These are phyloP conservation scores for Eupsilia transversa DNA, from an alignment of 2,888 invertebrate genomes.

Conservation along the genomic window DNA sequence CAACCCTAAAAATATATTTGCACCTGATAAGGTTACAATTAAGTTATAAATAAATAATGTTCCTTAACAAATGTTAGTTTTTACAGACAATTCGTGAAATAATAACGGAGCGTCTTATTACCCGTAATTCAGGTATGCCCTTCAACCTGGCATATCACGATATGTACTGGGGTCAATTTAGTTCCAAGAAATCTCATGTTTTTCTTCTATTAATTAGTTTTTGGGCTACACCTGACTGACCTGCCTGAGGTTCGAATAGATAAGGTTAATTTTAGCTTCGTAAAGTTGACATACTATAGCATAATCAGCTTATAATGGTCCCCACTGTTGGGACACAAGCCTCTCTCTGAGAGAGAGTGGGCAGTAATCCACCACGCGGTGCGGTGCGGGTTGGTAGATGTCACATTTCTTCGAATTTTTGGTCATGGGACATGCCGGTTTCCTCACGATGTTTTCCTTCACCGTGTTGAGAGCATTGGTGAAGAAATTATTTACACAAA, in stretches of 20 bases:
- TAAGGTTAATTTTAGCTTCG: background rate
- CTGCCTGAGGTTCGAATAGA: background rate
- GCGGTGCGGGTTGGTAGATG: background rate
- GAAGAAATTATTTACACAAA: too few relatives aligned
- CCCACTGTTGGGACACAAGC: too few relatives aligned
- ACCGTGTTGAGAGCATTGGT: too few relatives aligned
- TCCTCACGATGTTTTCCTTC: background rate
- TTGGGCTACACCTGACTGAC: constrained; percentile 11
- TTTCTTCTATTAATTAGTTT: constrained; percentile 26
- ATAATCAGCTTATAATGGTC: too few relatives aligned
- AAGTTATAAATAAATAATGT: background rate
- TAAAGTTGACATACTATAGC: background rate
- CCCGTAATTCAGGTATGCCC: background rate
- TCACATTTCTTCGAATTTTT: background rate
- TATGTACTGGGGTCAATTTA: constrained; percentile 42
- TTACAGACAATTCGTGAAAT: constrained; percentile 6
- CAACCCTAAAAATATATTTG: background rate
- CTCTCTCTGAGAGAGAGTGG: too few relatives aligned
- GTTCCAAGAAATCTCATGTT: constrained; percentile 40
- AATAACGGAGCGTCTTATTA: background rate
- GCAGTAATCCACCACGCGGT: background rate
- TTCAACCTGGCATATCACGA: constrained; percentile 73
- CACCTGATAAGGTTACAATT: background rate
- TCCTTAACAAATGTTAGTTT: constrained; percentile 3
- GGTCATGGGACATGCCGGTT: background rate